Evolutionary conservation across 2,113 vertebrate genomes (phyloP), one percentile per base, ranked within the genome.

Genomic region (Grus americana): DNA sequence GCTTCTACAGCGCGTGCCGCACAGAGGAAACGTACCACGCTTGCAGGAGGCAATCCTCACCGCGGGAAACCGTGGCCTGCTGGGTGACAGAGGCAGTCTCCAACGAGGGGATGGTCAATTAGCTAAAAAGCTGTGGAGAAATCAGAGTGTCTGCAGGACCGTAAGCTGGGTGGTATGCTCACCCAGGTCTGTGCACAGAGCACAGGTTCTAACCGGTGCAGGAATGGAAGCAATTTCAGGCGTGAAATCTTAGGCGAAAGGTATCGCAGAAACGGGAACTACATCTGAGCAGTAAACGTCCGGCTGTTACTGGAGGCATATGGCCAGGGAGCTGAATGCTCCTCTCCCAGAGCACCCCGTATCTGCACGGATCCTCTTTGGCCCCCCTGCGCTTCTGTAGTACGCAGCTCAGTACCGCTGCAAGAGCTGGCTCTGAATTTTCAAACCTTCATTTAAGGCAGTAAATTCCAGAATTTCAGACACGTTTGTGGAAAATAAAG

Each of bases 11-110:
- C 1, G 7, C 29, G 19, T 4, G 4, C 16, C 2, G 1, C 19
- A 5, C 6, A 4, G 32, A 19, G 16, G 5, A 38, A 42, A 59
- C 0, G 11, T 22, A 21, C 16, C 46, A 7, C 0, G 4, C 30
- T 59, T 14, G 22, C n/a, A 15, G 38, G 38, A 57, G 22, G 40
- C 19, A 30, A 6, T 15, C 44, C n/a, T 17, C 16, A 10, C 15
- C 0, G 4, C 79, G 15, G 62, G 21, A 40, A 75, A 21, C n/a
- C 23, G 1, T 0, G 14, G 38, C 32, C 49, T 54, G 67, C 54
- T 30, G 46, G 19, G 4, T 22, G 46, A 34, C 7, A 2, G 16
- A 70, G 42, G 6, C 36, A 11, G 5, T 5, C 15, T 59, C n/a
- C 59, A 20, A 12, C 0, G 3, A 65, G 46, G 40, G 21, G 36